Evolutionary conservation across 2,797 vertebrate genomes (phyloP), one percentile per base, ranked within the genome.

Genomic region (Danionella dracula): DNA sequence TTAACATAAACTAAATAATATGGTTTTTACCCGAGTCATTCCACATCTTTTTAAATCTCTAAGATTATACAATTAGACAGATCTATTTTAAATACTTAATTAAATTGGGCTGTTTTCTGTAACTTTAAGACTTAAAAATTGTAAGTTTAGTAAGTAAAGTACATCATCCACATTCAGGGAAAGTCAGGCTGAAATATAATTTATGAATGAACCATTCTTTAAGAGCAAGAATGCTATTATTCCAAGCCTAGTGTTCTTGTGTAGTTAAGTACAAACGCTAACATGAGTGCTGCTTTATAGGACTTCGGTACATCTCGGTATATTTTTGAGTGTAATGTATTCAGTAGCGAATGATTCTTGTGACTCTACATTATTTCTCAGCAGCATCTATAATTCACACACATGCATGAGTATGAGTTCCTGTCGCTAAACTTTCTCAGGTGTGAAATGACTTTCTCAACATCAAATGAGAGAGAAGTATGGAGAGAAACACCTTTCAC

Each of bases 381-480:
- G 15, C 13, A 32, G 41, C 44, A 57, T 66, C 32, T 66, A 66
- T 66, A 57, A 66, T 57, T 57, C 63, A 49, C 53, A 64, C 49
- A 66, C 63, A 48, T 48, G 63, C 63, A 49, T 66, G 63, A 31
- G 42, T 49, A 57, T 57, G 53, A 66, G 53, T 66, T 49, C 34
- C 51, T 66, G 53, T 46, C 63, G 56, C 32, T 6, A 12, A 66
- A 66, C 63, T 56, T 66, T 46, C 53, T 66, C 51, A 57, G 53
- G 63, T 66, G 63, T 66, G 63, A 66, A 66, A 66, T 66, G 63
- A 66, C 63, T 66, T 66, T 66, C 63, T 66, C 53, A 57, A 66
- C 53, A 66, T 66, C 53, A 66, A 66, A 66, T 66, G 63, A 66
- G 53, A 48, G 63, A 21, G 56, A 66, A 57, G 56, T 57, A 49